Evolutionary conservation across 2,113 vertebrate species (phyloP).

Genomic region (Hassar affinis): DNA sequence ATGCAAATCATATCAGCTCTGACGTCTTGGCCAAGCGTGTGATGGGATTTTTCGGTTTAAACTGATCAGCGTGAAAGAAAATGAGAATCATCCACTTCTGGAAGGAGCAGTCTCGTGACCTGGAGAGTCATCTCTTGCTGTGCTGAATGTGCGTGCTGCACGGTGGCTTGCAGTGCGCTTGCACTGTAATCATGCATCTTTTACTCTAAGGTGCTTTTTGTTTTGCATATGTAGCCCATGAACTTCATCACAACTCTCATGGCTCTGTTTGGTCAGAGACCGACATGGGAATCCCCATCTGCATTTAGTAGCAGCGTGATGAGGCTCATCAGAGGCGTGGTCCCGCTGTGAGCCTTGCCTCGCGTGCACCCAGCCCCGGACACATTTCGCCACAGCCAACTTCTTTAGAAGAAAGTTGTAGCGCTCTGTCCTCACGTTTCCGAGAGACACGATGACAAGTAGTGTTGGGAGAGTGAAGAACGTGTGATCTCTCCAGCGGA

Average conservation of each 20-base stretch:
- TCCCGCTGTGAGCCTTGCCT: slow-evolving; percentile 81
- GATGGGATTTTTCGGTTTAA: slow-evolving; percentile 12
- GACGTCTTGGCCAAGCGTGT: not conserved
- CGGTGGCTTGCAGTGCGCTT: slow-evolving; percentile 20
- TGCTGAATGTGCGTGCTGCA: slow-evolving; percentile 32
- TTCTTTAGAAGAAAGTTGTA: slow-evolving; percentile 67
- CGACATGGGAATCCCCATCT: slow-evolving; percentile 80
- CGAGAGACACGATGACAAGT: slow-evolving; percentile 82
- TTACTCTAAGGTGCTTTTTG: slow-evolving; percentile 35
- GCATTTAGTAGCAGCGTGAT: slow-evolving; percentile 69
- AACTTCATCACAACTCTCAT: slow-evolving; percentile 50
- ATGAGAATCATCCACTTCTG: slow-evolving; percentile 27
- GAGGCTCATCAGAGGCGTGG: slow-evolving; percentile 83
- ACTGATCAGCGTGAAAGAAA: slow-evolving; percentile 25
- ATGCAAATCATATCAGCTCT: slow-evolving; percentile 11
- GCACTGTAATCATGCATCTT: slow-evolving; percentile 32
- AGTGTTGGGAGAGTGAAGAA: slow-evolving; percentile 79
- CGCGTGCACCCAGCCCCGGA: slow-evolving; percentile 62
- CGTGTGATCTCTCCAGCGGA: slow-evolving; percentile 88
- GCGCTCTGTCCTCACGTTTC: slow-evolving; percentile 68
- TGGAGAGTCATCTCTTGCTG: slow-evolving; percentile 6
- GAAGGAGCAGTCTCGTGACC: slow-evolving; percentile 32
- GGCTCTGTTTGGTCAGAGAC: slow-evolving; percentile 75
- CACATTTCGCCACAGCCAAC: slow-evolving; percentile 65
- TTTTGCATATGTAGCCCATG: slow-evolving; percentile 60